A percentile compares a stretch with the other conserved stretches of the same genome.
phyloP scores from a whole-genome alignment of 2,113 vertebrate genomes.

The Petroica traversi region DNA sequence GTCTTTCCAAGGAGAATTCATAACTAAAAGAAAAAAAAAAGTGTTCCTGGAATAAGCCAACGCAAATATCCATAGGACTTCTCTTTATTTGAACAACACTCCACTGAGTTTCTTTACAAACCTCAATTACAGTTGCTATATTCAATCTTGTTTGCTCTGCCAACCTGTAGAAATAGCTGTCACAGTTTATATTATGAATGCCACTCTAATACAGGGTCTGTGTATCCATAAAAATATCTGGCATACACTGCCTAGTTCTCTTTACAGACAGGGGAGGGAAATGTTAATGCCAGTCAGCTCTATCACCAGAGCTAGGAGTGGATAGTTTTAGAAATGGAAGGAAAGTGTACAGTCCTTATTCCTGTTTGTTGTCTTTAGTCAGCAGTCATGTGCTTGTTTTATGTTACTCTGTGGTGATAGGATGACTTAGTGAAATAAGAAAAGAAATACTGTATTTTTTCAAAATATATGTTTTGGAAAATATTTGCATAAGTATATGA shows the following conservation, averaged over 20 bases:
- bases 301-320: background rate
- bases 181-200: background rate
- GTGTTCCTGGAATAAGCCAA: background rate
- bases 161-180: slow-evolving; percentile 8
- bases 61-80: background rate
- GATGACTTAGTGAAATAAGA: background rate
- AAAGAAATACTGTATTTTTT: background rate
- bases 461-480: background rate
- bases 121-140: background rate
- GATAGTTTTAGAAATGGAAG: background rate
- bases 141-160: slow-evolving; percentile 22
- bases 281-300: background rate
- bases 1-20: background rate
- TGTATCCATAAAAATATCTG: background rate
- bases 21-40: background rate
- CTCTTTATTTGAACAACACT: background rate
- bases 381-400: background rate
- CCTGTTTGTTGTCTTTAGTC: background rate
- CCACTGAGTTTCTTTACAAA: background rate
- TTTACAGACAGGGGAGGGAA: background rate
- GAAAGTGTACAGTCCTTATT: background rate
- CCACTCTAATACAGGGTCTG: background rate
- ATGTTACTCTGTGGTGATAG: background rate
- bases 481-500: background rate
- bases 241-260: background rate